Evolutionary conservation across 2,113 vertebrate species (phyloP), one percentile per base, ranked within the genome.

Genomic region (Machaerirhynchus nigripectus): DNA sequence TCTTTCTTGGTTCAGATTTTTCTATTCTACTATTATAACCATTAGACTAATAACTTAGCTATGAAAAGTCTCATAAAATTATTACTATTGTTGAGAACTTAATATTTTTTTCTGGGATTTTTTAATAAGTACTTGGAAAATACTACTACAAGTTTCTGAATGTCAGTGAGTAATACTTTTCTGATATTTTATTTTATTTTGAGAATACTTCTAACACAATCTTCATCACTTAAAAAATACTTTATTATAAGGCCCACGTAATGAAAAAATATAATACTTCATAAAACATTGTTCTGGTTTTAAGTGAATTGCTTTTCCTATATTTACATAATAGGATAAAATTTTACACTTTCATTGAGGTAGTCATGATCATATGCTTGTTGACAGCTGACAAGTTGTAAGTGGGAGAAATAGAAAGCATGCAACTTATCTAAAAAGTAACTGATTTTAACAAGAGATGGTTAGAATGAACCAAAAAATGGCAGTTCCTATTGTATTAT

Each of bases 341-440:
- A 47, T 53, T n/a, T 70, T 47, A 55, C 28, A 24, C 19, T 78
- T n/a, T 16, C 64, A 28, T 8, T 61, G 33, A 78, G 64, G 19
- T 16, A 69, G 39, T 60, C 1, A 0, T 69, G 47, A 28, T 53
- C 11, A 23, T 52, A 28, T 0, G 0, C 39, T 60, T 69, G 15
- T 39, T 70, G n/a, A 39, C 19, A 47, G 23, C 15, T 53, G 23
- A 47, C 15, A 39, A 46, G 23, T 30, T 53, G 47, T 15, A 55
- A 61, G 10, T 61, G 13, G 22, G 11, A 52, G 46, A 70, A 61
- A 19, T 28, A 78, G 40, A 70, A 87, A 53, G 23, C 28, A 39
- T 53, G 47, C 15, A 31, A 70, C 4, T n/a, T 78, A 47, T 69
- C 10, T 39, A n/a, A 61, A 46, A 87, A 39, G 3, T 20, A 61